A percentile compares a stretch with the other conserved stretches of the same genome.
Evolutionary conservation across 2,113 vertebrate species (phyloP).

Genomic region (Cyprinodon brontotheroides): DNA sequence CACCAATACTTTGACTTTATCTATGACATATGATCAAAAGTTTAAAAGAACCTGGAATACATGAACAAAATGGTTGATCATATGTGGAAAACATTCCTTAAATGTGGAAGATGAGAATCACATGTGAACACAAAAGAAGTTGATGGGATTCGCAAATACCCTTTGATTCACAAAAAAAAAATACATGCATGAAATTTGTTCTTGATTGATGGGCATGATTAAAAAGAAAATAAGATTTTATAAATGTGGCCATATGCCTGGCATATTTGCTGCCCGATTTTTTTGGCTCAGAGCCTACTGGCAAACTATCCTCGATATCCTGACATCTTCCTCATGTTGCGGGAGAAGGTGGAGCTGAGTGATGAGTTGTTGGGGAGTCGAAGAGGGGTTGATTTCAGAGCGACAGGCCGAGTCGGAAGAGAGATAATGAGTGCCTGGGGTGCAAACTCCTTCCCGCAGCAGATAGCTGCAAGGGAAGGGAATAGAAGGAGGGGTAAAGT

Average conservation of each 20-base stretch:
- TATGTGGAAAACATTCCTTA: no score
- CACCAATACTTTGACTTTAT: no score
- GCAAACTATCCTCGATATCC: slow-evolving; percentile 50
- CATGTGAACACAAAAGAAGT: no score
- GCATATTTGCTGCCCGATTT: slow-evolving; percentile 25
- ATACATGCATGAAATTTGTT: slow-evolving; percentile 27
- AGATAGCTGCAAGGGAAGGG: slow-evolving; percentile 53
- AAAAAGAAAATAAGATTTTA: slow-evolving; percentile 70
- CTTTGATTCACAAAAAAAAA: not conserved
- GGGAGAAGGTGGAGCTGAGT: slow-evolving; percentile 27
- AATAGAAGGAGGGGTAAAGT: slow-evolving; percentile 19
- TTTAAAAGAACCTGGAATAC: no score
- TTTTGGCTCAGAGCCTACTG: slow-evolving; percentile 55
- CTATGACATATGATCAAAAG: no score
- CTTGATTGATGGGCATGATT: slow-evolving; percentile 63
- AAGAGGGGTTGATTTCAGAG: slow-evolving; percentile 52
- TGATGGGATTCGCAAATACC: not conserved
- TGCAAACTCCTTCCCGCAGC: slow-evolving; percentile 55
- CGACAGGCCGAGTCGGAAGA: slow-evolving; percentile 61
- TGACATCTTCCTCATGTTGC: slow-evolving; percentile 47
- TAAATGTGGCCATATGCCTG: slow-evolving; percentile 61
- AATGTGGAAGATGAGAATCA: no score
- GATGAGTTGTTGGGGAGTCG: slow-evolving; percentile 13
- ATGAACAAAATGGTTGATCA: no score
- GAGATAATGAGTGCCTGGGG: slow-evolving; percentile 74